Conservation (phyloP, 2,888 invertebrate genomes). For the Rugalucina vietnamica region DNA sequence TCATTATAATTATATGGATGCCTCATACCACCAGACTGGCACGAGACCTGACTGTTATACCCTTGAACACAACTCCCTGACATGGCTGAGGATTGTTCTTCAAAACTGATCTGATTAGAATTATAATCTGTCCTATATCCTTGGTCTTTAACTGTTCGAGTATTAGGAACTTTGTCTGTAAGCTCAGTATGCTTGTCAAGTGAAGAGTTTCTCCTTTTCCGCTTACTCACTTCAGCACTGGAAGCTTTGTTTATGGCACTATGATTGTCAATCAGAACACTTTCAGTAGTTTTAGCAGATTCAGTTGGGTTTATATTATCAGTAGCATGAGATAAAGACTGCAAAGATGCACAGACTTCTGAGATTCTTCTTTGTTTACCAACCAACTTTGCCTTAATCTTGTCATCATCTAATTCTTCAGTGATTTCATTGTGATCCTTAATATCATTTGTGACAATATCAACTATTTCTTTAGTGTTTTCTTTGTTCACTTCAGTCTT, state of each 20-base stretch:
- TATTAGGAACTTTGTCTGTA: neutral
- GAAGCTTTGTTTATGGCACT: conserved; percentile 8
- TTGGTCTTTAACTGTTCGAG: neutral
- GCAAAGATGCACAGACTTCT: conserved; percentile 2
- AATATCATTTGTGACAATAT: neutral
- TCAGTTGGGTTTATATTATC: neutral
- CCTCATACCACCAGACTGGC: neutral
- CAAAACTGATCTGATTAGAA: neutral
- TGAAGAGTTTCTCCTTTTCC: neutral
- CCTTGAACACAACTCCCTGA: conserved; percentile 7
- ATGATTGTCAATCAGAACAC: neutral
- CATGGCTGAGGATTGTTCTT: neutral
- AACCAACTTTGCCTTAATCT: neutral
- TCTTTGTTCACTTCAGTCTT: neutral
- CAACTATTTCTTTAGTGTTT: neutral
- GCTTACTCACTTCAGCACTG: neutral
- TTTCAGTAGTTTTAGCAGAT: neutral
- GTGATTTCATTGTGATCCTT: neutral
- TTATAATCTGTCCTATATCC: neutral
- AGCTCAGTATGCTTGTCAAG: neutral
- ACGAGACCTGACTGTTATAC: neutral
- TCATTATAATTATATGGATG: neutral
- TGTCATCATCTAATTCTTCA: neutral
- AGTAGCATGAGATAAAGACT: neutral
- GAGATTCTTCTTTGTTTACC: conserved; percentile 14